Conservation (phyloP, 2,113 vertebrate genomes). For the Nipponia nippon region DNA sequence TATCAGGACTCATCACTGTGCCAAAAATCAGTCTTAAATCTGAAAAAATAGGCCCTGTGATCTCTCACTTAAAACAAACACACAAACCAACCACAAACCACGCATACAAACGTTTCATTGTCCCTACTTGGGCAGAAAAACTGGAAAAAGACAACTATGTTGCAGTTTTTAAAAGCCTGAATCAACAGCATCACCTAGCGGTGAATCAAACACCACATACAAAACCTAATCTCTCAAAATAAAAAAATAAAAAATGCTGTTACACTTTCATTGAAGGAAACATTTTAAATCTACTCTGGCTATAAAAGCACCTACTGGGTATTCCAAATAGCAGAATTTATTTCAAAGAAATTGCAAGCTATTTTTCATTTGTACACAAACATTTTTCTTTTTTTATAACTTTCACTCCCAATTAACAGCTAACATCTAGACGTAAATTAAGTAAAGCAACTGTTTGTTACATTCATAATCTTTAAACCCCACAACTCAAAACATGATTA, state of each 20-base stretch:
- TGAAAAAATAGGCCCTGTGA: not conserved
- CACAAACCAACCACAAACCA: not conserved
- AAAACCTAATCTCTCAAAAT: not conserved
- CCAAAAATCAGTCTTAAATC: not conserved
- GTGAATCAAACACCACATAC: not conserved
- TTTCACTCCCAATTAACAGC: not conserved
- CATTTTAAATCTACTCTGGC: not conserved
- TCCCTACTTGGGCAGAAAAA: not conserved
- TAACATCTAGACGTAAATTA: not conserved
- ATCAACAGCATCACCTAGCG: constrained; percentile 28
- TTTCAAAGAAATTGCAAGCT: not conserved
- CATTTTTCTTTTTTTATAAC: not conserved
- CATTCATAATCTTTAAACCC: not conserved
- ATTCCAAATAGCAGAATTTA: not conserved
- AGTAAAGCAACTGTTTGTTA: not conserved
- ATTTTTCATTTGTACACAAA: not conserved
- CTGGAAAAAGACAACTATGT: rapidly evolving
- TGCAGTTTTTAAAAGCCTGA: not conserved
- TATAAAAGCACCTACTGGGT: not conserved
- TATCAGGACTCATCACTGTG: not conserved
- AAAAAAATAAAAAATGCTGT: not conserved
- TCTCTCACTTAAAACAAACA: not conserved
- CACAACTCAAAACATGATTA: not conserved
- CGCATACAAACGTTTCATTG: not conserved
- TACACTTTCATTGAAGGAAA: not conserved